phyloP scores from a whole-genome alignment of 2,797 vertebrate species.

The Fringilla coelebs region DNA sequence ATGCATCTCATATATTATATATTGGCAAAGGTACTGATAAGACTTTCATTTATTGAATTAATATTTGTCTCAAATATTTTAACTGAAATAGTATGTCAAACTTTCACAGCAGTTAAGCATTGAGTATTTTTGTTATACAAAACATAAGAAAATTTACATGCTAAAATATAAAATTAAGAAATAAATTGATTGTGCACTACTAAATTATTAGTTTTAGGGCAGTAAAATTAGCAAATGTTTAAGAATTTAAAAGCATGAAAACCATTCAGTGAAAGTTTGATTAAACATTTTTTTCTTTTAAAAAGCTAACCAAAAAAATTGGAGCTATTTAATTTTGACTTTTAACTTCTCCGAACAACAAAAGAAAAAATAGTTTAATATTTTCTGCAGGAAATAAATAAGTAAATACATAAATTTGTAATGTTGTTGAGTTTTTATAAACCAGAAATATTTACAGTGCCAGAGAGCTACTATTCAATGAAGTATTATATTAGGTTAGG shows the following conservation, averaged over 20 bases:
- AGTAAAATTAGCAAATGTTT: neutral
- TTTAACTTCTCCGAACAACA: neutral
- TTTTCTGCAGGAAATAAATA: neutral
- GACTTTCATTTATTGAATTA: neutral
- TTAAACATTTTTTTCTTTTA: neutral
- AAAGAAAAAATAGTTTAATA: neutral
- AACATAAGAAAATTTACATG: neutral
- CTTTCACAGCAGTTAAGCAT: neutral
- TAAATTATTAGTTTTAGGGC: fast-evolving
- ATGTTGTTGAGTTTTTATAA: neutral
- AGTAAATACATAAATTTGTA: neutral
- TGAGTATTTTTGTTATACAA: neutral
- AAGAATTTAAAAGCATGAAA: neutral
- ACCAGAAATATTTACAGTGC: neutral
- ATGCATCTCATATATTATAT: neutral
- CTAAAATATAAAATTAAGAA: neutral
- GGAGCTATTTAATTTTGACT: neutral
- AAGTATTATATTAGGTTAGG: neutral
- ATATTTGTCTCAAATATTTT: neutral
- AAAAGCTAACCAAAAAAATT: neutral
- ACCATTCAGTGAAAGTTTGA: neutral
- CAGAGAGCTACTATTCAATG: neutral
- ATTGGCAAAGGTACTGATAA: neutral
- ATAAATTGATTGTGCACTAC: neutral
- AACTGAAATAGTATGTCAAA: neutral